Conservation (phyloP, 2,113 vertebrate genomes). For the Dromiciops gliroides region DNA sequence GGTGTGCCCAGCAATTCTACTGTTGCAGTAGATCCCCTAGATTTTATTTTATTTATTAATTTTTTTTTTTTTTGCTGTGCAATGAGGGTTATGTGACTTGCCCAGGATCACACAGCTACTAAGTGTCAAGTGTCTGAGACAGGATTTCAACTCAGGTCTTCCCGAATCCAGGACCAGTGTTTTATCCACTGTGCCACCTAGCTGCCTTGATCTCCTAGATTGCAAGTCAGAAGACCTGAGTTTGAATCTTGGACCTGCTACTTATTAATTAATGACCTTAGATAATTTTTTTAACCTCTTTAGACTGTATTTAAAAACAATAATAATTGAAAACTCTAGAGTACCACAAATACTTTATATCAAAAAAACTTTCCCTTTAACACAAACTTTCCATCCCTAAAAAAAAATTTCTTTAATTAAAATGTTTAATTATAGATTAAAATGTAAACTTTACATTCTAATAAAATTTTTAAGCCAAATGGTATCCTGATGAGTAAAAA, state of each 20-base stretch:
- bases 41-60: too few species aligned
- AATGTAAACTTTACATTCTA: background rate
- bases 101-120: too few species aligned
- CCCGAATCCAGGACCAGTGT: too few species aligned
- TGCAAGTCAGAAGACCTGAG: background rate
- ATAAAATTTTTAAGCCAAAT: background rate
- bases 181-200: too few species aligned
- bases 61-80: too few species aligned
- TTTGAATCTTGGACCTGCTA: background rate
- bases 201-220: background rate
- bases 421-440: background rate
- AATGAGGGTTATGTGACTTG: too few species aligned
- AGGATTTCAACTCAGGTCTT: too few species aligned
- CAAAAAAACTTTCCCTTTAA: background rate
- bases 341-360: background rate
- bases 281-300: background rate
- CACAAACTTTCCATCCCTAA: background rate
- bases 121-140: too few species aligned
- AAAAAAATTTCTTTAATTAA: background rate
- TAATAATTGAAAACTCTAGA: background rate
- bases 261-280: background rate
- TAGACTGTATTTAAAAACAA: background rate
- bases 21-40: background rate
- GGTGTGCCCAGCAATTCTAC: background rate
- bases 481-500: background rate